phyloP scores from a whole-genome alignment of 2,888 invertebrate genomes.

The Esperia sulphurella region DNA sequence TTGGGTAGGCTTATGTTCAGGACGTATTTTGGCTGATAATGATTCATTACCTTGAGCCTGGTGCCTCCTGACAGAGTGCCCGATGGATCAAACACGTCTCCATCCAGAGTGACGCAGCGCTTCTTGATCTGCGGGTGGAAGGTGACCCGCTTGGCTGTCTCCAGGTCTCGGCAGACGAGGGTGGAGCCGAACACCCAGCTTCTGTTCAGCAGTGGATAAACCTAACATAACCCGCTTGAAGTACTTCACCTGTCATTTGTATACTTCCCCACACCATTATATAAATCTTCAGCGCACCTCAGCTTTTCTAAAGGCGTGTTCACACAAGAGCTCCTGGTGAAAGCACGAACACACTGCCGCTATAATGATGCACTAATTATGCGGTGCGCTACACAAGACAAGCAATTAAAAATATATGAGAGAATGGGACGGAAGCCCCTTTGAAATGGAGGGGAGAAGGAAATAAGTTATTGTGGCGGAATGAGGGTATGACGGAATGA shows the following conservation, averaged over 20 bases:
- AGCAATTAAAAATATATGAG: conserved; percentile 6
- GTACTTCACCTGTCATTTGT: too few relatives aligned
- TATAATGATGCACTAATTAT: conserved; percentile 29
- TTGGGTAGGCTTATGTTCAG: too few relatives aligned
- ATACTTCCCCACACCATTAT: too few relatives aligned
- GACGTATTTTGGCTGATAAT: too few relatives aligned
- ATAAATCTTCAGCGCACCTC: background rate
- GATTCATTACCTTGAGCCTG: conserved; percentile 72
- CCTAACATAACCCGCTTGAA: too few relatives aligned
- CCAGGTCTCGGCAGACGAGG: conserved; percentile 84
- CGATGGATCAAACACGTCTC: conserved; percentile 94
- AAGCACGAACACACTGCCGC: conserved; percentile 14
- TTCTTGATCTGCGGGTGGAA: background rate
- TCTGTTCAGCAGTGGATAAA: too few relatives aligned
- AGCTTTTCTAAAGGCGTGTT: conserved; percentile 12
- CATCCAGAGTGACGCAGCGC: conserved; percentile 90
- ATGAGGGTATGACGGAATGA: too few relatives aligned
- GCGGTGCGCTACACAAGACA: conserved; percentile 1
- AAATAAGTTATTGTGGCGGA: background rate
- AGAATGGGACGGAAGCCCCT: background rate
- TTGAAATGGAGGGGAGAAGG: background rate
- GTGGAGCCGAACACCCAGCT: conserved; percentile 92
- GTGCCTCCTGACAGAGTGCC: conserved; percentile 95
- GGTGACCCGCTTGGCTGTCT: too few relatives aligned
- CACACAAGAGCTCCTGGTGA: conserved; percentile 10